A percentile compares a stretch with the other conserved stretches of the same genome.
These are phyloP conservation scores for Parazoanthus atlanticus DNA, from an alignment of 92 coral and sea anemone species.

Conservation along the genomic window DNA sequence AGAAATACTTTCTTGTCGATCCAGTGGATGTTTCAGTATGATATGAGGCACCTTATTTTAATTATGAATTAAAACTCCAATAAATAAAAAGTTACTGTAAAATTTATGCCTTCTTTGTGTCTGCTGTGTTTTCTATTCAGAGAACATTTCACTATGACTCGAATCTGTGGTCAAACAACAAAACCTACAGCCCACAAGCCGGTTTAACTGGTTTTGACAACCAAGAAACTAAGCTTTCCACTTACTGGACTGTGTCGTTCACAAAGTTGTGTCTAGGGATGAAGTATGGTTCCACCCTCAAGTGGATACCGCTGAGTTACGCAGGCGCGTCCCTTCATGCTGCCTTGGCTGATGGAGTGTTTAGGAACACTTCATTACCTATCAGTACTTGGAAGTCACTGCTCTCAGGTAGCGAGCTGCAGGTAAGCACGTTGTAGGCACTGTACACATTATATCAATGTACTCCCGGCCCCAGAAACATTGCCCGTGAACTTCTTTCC, in stretches of 20 bases:
- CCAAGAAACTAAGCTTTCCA: slow-evolving; percentile 31
- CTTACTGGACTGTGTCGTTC: background rate
- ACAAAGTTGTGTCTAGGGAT: slow-evolving; percentile 51
- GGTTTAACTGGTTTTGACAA: background rate
- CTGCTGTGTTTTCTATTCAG: too few relatives aligned
- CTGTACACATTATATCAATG: too few relatives aligned
- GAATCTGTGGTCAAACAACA: slow-evolving; percentile 40
- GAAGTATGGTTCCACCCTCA: slow-evolving; percentile 17
- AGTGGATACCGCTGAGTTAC: slow-evolving; percentile 27
- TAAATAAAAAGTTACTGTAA: too few relatives aligned
- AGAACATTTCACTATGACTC: slow-evolving; percentile 38
- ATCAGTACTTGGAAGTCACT: slow-evolving; percentile 42
- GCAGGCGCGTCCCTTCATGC: slow-evolving; percentile 37
- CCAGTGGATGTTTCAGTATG: too few relatives aligned
- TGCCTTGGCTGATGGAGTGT: slow-evolving; percentile 35
- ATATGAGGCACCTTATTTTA: too few relatives aligned
- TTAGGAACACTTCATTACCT: slow-evolving; percentile 15
- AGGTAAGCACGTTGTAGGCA: background rate
- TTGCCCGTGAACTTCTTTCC: too few relatives aligned
- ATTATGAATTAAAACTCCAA: too few relatives aligned
- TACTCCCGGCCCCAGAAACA: too few relatives aligned
- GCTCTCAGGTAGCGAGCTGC: slow-evolving; percentile 41
- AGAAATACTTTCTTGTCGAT: too few relatives aligned
- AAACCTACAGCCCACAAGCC: background rate
- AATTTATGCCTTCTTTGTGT: too few relatives aligned